phyloP scores from a whole-genome alignment of 1,140 invertebrate species.

The Orchesella cincta region DNA sequence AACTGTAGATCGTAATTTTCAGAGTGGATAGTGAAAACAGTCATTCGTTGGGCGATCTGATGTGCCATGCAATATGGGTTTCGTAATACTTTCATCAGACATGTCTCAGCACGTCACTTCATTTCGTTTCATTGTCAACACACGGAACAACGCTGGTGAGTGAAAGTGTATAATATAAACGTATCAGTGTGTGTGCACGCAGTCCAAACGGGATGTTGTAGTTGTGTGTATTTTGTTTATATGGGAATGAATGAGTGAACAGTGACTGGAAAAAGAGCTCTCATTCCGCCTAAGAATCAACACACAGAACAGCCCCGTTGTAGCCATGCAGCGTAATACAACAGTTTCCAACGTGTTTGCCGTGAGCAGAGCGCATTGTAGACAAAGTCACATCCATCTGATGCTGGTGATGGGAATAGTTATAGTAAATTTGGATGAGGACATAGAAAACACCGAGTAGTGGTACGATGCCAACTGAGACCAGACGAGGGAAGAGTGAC shows the following conservation, averaged over 20 bases:
- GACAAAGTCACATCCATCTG: conserved; percentile 14
- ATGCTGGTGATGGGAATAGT: not conserved
- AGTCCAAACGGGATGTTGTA: no score
- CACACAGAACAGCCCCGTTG: no score
- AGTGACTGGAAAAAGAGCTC: no score
- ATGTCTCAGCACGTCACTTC: conserved; percentile 13
- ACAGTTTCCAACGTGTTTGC: no score
- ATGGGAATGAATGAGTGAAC: not conserved
- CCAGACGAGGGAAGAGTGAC: conserved; percentile 15
- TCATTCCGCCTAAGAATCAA: no score
- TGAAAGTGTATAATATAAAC: no score
- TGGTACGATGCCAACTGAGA: conserved; percentile 11
- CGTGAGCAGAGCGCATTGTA: no score
- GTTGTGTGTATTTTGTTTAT: not conserved
- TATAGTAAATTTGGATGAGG: not conserved
- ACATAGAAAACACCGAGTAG: not conserved
- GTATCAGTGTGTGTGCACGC: no score
- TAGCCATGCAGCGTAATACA: no score
- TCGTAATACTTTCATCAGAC: conserved; percentile 10
- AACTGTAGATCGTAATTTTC: not conserved
- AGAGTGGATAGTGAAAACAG: not conserved
- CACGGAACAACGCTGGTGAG: not conserved
- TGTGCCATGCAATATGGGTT: conserved; percentile 1
- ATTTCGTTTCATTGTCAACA: conserved; percentile 18
- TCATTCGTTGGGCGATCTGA: not conserved